Base-by-base conservation (phyloP, 2,888 invertebrate genomes). In the Xiphydria camelus region DNA sequence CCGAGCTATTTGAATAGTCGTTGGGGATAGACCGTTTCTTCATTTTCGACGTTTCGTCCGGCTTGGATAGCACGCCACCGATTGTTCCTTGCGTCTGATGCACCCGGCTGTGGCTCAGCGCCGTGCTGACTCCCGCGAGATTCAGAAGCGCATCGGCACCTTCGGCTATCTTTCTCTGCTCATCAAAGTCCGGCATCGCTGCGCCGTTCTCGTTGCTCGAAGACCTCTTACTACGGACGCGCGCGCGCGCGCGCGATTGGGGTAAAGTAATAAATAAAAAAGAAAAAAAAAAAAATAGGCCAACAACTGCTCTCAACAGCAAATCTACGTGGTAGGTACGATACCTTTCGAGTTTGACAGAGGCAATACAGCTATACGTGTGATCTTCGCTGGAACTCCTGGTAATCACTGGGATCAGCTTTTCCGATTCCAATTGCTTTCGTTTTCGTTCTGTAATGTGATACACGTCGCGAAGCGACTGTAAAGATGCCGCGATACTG, bases 371-470 rank as follows among this genome's bases (percentile, higher is more conserved):
- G 46, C 91, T 92, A 78, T 94, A 95, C 40, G 93, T 93, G 77
- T 95, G 94, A 80, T 95, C 95, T 77, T 92, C 91, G 76, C 91
- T 92, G 0, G 93, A 91, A 64, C 89, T 90, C 41, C 88, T 87
- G 2, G 92, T 93, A 62, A 92, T 91, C 56, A 93, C 86, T 62
- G 80, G 79, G 49, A 76, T 76, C 47, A 75, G 52, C 41, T 72
- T 66, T 42, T 75, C 70, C 3, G 67, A 62, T 36, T 73, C 72
- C 9, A 54, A 47, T 18, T 57, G 42, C 43, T 71, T 74, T 48
- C 61, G 66, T 26, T 73, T 75, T 21, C 72, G 73, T 61, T 75
- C 73, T 73, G 23, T 12, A 32, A 54, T 29, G 4, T 14, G 15
- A 29, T 29, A 14, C n/a, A n/a, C n/a, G n/a, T n/a, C n/a, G n/a